Base-by-base conservation (phyloP, 2,113 vertebrate species). In the Callionymus lyra region DNA sequence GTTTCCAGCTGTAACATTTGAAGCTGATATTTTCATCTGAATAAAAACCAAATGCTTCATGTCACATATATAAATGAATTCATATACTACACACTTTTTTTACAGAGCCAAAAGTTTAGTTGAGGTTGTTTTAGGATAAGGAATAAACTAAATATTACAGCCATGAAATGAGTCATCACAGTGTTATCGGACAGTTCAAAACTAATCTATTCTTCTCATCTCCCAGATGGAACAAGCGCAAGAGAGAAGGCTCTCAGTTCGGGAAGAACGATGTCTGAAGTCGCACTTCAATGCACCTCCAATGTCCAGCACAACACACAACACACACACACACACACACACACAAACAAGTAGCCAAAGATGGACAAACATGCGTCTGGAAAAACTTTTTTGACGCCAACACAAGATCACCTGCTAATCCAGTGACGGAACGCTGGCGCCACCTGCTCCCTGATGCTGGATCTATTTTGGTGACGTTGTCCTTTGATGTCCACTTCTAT, bases 161-260 rank as follows among this genome's bases (percentile, higher is more conserved):
- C n/a, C n/a, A n/a, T n/a, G n/a, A n/a, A n/a, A n/a, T n/a, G n/a
- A n/a, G n/a, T n/a, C n/a, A n/a, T n/a, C n/a, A n/a, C n/a, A n/a
- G n/a, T n/a, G n/a, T n/a, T n/a, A n/a, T n/a, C n/a, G n/a, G n/a
- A n/a, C n/a, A n/a, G n/a, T n/a, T n/a, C n/a, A 15, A 10, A 38
- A 14, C 2, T 16, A 32, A n/a, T 50, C 9, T 56, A 36, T 39
- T 49, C 12, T 16, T 56, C 18, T 34, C 4, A 10, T 34, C 13
- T 9, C 40, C 2, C 63, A 87, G 85, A 72, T 65, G 53, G 50
- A 77, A 84, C 76, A 85, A 72, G 42, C 46, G 64, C 41, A 87
- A 81, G 48, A 82, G 27, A 27, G 12, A 82, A 6, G 84, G 84
- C 19, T 86, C 71, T 50, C 69, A 44, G 2, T 87, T 79, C 33